Evolutionary conservation across 2,797 vertebrate species (phyloP).

Genomic region (Cirrhinus molitorella): DNA sequence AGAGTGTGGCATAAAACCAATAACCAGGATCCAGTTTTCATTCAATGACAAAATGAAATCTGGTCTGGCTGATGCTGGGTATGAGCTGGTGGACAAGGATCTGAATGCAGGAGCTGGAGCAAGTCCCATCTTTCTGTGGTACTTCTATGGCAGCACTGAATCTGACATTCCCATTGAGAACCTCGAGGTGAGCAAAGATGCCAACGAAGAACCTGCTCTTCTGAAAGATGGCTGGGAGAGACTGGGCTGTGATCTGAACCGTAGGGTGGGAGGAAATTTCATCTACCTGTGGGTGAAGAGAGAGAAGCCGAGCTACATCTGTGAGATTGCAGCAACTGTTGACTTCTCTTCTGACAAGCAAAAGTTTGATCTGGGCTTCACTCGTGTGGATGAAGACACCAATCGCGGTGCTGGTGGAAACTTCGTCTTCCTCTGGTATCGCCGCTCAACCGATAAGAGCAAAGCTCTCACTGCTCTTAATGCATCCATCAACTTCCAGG

Average conservation of each 20-base stretch:
- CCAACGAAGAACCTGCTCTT: constrained; percentile 28
- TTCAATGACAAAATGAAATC: not conserved
- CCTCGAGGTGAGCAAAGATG: constrained; percentile 12
- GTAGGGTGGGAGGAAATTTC: not conserved
- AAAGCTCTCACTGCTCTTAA: constrained; percentile 34
- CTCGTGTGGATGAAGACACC: constrained; percentile 42
- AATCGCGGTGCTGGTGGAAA: constrained; percentile 11
- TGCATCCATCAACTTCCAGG: constrained; percentile 8
- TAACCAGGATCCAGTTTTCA: constrained; percentile 38
- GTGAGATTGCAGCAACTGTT: constrained; percentile 1
- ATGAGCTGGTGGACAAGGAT: constrained; percentile 13
- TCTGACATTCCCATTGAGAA: constrained; percentile 19
- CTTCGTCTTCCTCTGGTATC: constrained; percentile 37
- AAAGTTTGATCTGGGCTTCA: constrained; percentile 40
- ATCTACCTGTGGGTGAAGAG: constrained; percentile 48
- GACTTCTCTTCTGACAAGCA: constrained; percentile 1
- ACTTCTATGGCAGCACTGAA: constrained; percentile 33
- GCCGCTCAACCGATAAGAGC: constrained; percentile 1
- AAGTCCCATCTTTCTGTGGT: constrained; percentile 30
- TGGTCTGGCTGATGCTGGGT: constrained; percentile 19
- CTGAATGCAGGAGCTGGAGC: constrained; percentile 7
- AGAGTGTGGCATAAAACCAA: constrained; percentile 2
- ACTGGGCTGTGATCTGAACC: constrained; percentile 49
- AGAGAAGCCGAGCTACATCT: constrained; percentile 31
- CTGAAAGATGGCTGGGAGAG: constrained; percentile 26